Base-by-base conservation (phyloP, 1,140 invertebrate species). In the Ceratina japonica region DNA sequence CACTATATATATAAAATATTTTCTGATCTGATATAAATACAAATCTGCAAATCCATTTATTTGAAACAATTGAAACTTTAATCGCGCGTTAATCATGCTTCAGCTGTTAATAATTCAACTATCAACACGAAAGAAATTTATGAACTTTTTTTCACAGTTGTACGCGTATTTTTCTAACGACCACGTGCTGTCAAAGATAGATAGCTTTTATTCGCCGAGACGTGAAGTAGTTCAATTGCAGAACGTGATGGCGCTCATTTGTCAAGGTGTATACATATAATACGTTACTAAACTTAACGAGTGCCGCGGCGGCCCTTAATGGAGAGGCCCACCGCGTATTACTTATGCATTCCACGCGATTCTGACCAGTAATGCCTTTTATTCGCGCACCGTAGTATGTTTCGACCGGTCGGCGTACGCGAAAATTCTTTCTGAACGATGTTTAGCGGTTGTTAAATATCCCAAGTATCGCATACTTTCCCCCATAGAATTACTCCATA, bases 331-430 rank as follows among this genome's bases (percentile, higher is more conserved):
- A 44, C 12, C 12, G 2, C 4, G 16, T 22, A 49, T 75, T 75
- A 75, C 20, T 65, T 75, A 65, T 75, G 16, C 62, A 75, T 66
- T 65, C 62, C 62, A 66, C 31, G 72, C 72, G 61, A 66, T 58
- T 56, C 51, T 12, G 31, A 54, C 20, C 65, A 1, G 61, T 65
- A 75, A 65, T 66, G 62, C 22, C 37, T 56, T 56, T 66, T 24
- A 31, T 56, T 75, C 37, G 37, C 37, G 10, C 58, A 22, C 10
- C 12, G 16, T 37, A 3, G 8, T 16, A 18, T 18, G 54, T 27
- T 31, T 31, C 8, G n/a, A 27, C 22, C 49, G 22, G 49, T 22
- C 59, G 59, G 2, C 52, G 52, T 18, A 15, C 59, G 20, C 59
- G n/a, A 56, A 56, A 3, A 56, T 56, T 56, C 54, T 16, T n/a